Conservation (phyloP, 2,888 invertebrate species). For the Eilema griseolum region DNA sequence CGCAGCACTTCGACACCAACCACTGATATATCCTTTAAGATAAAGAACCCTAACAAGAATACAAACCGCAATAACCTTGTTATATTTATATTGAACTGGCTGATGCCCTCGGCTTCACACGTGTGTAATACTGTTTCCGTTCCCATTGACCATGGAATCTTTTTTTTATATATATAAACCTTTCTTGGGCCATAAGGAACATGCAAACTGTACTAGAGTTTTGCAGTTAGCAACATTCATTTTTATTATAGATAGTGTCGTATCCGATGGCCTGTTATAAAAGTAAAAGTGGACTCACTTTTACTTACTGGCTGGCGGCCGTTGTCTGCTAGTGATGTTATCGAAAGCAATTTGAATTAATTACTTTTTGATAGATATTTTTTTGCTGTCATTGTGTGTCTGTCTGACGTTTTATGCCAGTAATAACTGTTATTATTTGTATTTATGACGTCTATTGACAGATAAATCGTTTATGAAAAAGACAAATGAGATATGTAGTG, state of each 20-base stretch:
- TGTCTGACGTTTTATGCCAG: not conserved
- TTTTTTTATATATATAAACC: too few relatives aligned
- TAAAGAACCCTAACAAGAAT: not conserved
- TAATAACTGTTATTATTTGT: not conserved
- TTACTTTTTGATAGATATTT: conserved; percentile 28
- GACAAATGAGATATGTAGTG: not conserved
- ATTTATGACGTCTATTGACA: not conserved
- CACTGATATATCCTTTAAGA: not conserved
- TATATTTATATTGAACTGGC: not conserved
- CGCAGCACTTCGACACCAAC: too few relatives aligned
- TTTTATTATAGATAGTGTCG: conserved; percentile 26
- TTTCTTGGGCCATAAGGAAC: too few relatives aligned
- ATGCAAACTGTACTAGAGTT: too few relatives aligned
- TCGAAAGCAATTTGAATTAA: conserved; percentile 37
- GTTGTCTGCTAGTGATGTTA: conserved; percentile 28
- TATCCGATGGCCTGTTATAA: conserved; percentile 43
- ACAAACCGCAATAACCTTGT: not conserved
- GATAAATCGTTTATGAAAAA: not conserved
- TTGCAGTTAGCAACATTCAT: conserved; percentile 18
- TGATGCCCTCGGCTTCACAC: too few relatives aligned
- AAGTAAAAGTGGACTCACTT: conserved; percentile 67
- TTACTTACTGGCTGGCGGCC: conserved; percentile 38
- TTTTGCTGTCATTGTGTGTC: not conserved
- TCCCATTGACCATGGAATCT: too few relatives aligned
- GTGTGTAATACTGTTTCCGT: too few relatives aligned